Evolutionary conservation across 2,797 vertebrate species (phyloP), one percentile per base, ranked within the genome.

Genomic region (Parauchenoglanis ngamensis): DNA sequence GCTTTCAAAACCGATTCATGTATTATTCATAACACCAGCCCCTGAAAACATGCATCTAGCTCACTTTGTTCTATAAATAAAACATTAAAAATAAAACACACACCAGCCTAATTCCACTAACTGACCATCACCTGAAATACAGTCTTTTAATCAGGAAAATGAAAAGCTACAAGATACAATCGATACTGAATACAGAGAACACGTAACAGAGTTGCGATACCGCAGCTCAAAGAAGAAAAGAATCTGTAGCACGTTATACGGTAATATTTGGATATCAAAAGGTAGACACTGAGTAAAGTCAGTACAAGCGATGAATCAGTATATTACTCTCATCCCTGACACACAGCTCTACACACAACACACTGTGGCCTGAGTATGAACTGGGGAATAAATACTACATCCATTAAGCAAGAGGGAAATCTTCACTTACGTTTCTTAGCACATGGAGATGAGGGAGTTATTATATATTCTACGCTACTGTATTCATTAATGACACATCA

Each of bases 11-110:
- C 54, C 89, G 83, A 65, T 35, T 19, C 89, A 89, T 96, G 83
- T 93, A 96, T 94, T 92, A 94, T 95, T 95, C 59, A 96, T 87
- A 56, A 35, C 52, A 81, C 49, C 78, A 82, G 86, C 90, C 92
- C 89, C 89, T 82, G 68, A 93, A 91, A 92, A 91, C 87, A 93
- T 91, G 88, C 87, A 90, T 92, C 93, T 91, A 91, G 89, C 93
- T 94, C 93, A 94, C 91, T 95, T 95, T 95, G 95, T 94, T 91
- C 90, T 93, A 94, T 95, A 93, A 94, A 96, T 95, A 95, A 95
- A 94, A 93, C 89, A 95, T 95, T 90, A 91, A 90, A 72, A 77
- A 61, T 31, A 19, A 93, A 85, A 88, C 57, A 85, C 81, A 90
- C 88, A 90, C 89, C 84, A 54, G 75, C 52, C 85, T 87, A 2